These are phyloP conservation scores for Lapara coniferarum DNA, from an alignment of 2,888 invertebrate species.

Conservation along the genomic window DNA sequence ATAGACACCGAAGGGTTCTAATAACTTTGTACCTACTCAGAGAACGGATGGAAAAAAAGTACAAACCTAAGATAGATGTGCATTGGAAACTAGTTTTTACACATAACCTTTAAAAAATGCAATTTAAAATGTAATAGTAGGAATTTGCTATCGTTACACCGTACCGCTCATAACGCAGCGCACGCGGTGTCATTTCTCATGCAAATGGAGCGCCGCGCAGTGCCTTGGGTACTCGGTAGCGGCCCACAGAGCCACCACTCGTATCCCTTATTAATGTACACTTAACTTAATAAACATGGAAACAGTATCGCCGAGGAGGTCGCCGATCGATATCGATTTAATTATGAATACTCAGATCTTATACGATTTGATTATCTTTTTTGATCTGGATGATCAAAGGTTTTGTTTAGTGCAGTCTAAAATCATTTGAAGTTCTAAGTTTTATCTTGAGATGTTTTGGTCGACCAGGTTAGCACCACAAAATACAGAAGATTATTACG, in stretches of 20 bases:
- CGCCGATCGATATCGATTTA: not conserved
- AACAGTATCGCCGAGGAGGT: conserved; percentile 11
- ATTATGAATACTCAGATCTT: not conserved
- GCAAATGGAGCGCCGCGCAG: conserved; percentile 41
- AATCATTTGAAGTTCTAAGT: too few species aligned
- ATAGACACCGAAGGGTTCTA: too few species aligned
- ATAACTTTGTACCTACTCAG: too few species aligned
- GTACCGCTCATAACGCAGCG: conserved; percentile 35
- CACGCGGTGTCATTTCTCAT: conserved; percentile 52
- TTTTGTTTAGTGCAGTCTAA: too few species aligned
- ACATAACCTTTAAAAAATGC: not conserved
- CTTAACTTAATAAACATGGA: conserved; percentile 13
- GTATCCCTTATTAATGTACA: conserved; percentile 9
- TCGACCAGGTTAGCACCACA: too few species aligned
- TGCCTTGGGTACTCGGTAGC: not conserved
- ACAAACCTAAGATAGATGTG: too few species aligned
- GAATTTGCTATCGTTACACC: conserved; percentile 35
- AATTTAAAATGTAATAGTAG: too few species aligned
- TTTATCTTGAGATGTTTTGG: too few species aligned
- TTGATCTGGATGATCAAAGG: too few species aligned
- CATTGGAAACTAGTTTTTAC: not conserved
- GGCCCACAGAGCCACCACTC: not conserved
- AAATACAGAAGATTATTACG: too few species aligned
- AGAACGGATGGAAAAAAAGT: too few species aligned
- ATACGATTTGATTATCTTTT: not conserved